Percentiles rank a stretch among this genome's conserved stretches.
Conservation (phyloP, 2,888 invertebrate species). For the Orchesella flavescens region DNA sequence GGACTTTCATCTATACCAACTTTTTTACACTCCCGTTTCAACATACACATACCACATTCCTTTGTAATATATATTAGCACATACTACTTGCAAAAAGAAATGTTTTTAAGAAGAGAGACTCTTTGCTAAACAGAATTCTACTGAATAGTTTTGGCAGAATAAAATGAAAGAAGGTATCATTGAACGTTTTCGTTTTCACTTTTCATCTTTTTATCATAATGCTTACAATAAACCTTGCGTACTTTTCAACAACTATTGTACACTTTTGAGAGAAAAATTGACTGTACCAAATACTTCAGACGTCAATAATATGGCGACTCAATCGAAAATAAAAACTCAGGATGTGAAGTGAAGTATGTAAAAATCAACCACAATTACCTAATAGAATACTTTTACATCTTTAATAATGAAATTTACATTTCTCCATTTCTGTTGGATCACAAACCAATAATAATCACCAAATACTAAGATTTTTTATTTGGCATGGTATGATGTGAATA, state of each 20-base stretch:
- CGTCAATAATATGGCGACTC: no score
- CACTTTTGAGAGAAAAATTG: no score
- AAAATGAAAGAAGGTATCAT: constrained; percentile 38
- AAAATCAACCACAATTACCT: not conserved
- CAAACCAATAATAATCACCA: no score
- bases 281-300: no score
- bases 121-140: constrained; percentile 36
- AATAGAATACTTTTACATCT: no score
- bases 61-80: not conserved
- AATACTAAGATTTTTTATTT: no score
- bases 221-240: not conserved
- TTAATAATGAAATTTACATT: no score
- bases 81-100: not conserved
- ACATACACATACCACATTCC: constrained; percentile 15
- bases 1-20: constrained; percentile 47
- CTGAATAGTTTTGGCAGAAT: constrained; percentile 26
- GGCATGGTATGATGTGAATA: no score
- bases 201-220: constrained; percentile 12
- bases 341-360: not conserved
- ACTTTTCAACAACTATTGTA: no score
- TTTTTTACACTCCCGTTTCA: constrained; percentile 49
- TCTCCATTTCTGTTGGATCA: no score
- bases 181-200: constrained; percentile 34
- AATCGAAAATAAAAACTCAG: not conserved
- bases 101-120: constrained; percentile 21